Conservation (phyloP, 2,797 vertebrate genomes). For the Emys orbicularis region DNA sequence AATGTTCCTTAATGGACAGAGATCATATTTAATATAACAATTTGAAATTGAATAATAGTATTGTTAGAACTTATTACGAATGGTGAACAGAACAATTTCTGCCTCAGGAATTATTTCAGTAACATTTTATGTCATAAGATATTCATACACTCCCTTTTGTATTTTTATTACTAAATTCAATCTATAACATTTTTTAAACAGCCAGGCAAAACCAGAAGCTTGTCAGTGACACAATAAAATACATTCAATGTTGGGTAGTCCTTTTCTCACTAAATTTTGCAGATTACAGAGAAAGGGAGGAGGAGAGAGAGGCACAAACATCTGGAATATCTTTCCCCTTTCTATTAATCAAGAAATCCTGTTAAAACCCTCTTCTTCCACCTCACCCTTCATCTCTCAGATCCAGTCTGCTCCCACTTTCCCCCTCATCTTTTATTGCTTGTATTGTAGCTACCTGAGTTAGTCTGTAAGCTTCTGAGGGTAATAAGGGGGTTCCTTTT, state of each 20-base stretch:
- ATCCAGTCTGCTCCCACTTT: neutral
- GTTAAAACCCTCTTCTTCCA: neutral
- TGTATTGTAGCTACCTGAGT: neutral
- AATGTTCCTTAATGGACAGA: slow-evolving; percentile 24
- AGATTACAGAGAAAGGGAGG: neutral
- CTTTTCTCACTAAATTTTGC: neutral
- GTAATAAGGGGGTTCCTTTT: neutral
- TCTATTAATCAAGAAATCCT: neutral
- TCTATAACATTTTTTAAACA: neutral
- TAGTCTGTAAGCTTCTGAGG: neutral
- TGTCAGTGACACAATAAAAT: neutral
- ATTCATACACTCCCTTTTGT: slow-evolving; percentile 30
- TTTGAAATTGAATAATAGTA: neutral
- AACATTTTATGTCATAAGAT: neutral
- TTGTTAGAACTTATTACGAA: neutral
- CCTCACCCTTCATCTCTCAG: neutral
- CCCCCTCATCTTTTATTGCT: neutral
- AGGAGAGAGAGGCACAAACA: rapidly evolving
- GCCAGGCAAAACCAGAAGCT: neutral
- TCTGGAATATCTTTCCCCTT: neutral
- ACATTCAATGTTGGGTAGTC: neutral
- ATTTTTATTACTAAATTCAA: neutral
- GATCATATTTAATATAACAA: slow-evolving; percentile 38
- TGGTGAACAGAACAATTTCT: slow-evolving; percentile 39
- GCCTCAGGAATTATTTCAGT: slow-evolving; percentile 19